These are phyloP conservation scores for Elachura formosa DNA, from an alignment of 2,113 vertebrate species.

Conservation along the genomic window DNA sequence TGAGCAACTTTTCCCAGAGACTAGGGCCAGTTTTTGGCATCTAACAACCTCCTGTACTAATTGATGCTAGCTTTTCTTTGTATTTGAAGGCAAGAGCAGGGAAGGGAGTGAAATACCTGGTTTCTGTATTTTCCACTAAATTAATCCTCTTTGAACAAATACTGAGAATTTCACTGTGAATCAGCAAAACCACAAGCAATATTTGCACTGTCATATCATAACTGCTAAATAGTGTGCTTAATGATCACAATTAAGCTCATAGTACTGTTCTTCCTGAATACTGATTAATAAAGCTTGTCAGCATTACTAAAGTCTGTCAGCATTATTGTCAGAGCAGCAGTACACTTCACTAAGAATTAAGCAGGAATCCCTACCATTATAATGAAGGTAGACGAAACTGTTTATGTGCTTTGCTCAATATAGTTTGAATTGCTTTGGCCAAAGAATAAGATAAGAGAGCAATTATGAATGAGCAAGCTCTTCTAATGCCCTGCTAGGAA, in stretches of 20 bases:
- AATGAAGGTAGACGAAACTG: slow-evolving; percentile 23
- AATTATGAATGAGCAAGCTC: slow-evolving; percentile 52
- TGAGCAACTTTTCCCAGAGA: neutral
- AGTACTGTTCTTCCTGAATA: neutral
- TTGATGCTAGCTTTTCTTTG: neutral
- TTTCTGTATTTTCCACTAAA: neutral
- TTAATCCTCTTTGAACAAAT: slow-evolving; percentile 1
- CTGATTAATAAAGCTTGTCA: neutral
- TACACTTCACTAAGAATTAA: neutral
- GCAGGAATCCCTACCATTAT: neutral
- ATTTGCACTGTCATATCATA: slow-evolving; percentile 24
- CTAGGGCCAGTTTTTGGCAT: neutral
- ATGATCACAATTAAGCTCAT: slow-evolving; percentile 14
- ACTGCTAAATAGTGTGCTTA: neutral
- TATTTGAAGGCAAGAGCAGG: neutral
- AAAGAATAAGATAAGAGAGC: slow-evolving; percentile 22
- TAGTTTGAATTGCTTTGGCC: slow-evolving; percentile 13
- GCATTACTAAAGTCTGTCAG: neutral
- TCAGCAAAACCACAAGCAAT: neutral
- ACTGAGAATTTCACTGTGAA: slow-evolving; percentile 12
- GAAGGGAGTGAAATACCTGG: neutral
- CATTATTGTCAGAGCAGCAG: slow-evolving; percentile 1
- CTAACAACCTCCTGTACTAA: neutral
- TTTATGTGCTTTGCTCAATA: slow-evolving; percentile 42
- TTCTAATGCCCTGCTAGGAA: neutral